Evolutionary conservation across 2,888 invertebrate species (phyloP), one percentile per base, ranked within the genome.

Genomic region (Catocala sponsa): DNA sequence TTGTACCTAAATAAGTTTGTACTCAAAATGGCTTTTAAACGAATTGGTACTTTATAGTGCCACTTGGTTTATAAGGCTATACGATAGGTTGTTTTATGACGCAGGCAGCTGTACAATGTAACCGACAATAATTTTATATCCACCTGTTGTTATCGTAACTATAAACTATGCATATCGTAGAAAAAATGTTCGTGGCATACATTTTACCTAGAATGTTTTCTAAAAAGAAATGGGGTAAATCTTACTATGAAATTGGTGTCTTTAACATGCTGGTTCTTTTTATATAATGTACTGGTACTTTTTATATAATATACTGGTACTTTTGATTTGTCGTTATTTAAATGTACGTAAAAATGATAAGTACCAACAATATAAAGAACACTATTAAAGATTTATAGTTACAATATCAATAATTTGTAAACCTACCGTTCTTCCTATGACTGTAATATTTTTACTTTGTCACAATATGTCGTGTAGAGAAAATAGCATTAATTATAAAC

Each of bases 51-150:
- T 35, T 50, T 35, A 7, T 12, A 13, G 52, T 41, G n/a, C 35
- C 41, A 43, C n/a, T 9, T 48, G 4, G 32, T 54, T 47, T 10
- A 25, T 49, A 15, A 44, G 1, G 13, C 9, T 38, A 38, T 38
- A 38, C 35, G 9, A 38, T 38, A 38, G 35, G 35, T 38, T 38
- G 35, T 38, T 38, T 42, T 51, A 52, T 65, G 10, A 47, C 38
- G 47, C 15, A 13, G 68, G 69, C 73, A 72, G 72, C 73, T 72
- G 33, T 47, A 25, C 7, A 54, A 43, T 59, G 13, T 33, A 50
- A 58, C 56, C 56, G 49, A 61, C 56, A 59, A 60, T 61, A 58
- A 55, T 2, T 25, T 53, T 15, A 48, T 10, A 42, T 53, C 53
- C 15, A n/a, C 49, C 53, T 50, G 43, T 41, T 44, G 32, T 38